phyloP scores from a whole-genome alignment of 37 sponge, comb jelly and placozoan genomes.

The Axinella damicornis region DNA sequence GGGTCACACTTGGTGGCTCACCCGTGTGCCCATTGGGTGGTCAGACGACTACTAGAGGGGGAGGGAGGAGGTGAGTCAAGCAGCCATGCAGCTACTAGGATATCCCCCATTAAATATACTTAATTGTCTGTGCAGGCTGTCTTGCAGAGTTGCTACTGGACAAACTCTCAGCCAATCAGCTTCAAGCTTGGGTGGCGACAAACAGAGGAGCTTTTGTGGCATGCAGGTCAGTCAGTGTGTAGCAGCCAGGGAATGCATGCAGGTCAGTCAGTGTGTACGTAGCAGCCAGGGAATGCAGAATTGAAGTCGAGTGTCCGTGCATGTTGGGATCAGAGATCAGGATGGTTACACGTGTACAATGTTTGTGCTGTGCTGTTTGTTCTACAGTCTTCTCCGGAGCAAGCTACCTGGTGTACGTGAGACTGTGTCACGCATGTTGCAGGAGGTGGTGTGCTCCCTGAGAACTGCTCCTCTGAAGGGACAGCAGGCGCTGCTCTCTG shows the following conservation, averaged over 20 bases:
- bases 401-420: constrained; percentile 11
- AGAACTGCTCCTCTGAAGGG: constrained; percentile 27
- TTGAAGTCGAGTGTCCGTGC: too few species aligned
- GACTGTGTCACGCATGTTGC: background rate
- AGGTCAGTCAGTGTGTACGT: background rate
- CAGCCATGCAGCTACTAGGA: too few species aligned
- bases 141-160: constrained; percentile 56
- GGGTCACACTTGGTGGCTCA: constrained; percentile 42
- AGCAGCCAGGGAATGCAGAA: too few species aligned
- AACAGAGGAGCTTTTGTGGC: constrained; percentile 82
- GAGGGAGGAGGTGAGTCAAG: constrained; percentile 39
- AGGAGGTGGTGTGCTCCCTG: background rate
- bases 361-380: too few species aligned
- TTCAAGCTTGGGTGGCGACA: constrained; percentile 55
- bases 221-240: constrained; percentile 36
- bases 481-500: constrained; percentile 27
- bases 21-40: constrained; percentile 72
- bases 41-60: constrained; percentile 43
- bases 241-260: background rate
- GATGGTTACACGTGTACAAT: constrained; percentile 14
- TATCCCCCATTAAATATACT: too few species aligned
- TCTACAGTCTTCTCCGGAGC: constrained; percentile 30
- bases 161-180: constrained; percentile 7
- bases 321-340: too few species aligned
- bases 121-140: background rate